Base-by-base conservation (phyloP, 2,888 invertebrate species). In the Arctia plantaginis region DNA sequence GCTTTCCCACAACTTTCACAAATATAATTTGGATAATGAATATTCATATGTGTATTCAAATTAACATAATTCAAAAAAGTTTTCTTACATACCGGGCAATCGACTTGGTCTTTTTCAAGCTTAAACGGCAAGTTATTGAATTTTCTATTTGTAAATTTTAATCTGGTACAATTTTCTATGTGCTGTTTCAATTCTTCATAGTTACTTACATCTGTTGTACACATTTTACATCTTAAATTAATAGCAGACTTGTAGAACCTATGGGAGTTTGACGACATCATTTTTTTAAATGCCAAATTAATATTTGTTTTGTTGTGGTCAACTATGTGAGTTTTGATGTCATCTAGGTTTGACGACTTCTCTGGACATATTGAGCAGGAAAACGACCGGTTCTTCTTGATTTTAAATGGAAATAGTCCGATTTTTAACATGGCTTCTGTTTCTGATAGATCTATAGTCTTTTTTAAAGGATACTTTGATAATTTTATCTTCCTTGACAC, bases 1-100 rank as follows among this genome's bases (percentile, higher is more conserved):
- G 95, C 95, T 72, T 96, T 96, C 0, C 95, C 95, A 75, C 96
- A 96, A 78, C 90, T 94, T 73, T 95, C 94, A 73, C 96, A 96
- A 0, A 96, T 95, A 77, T 96, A 94, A 69, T 95, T 93, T 0
- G 95, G 95, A 55, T 95, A 96, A 20, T 96, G 96, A 0, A 94
- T 86, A 51, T 96, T 96, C 94, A 96, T 96, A 75, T 96, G 96
- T 0, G 94, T 95, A 66, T 95, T 95, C 0, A 95, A 74, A 72
- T 88, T 93, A 23, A 95, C 95, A 64, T 92, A 95, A 68, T 95
- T 95, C 0, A 95, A 68, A 71, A 95, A 95, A 0, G 87, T 91
- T 78, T 94, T 94, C 68, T 93, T 90, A 79, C 95, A 95, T 0
- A 95, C 88, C 0, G 95, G 95, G 71, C 95, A 95, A 72, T 95